Evolutionary conservation across 2,888 invertebrate genomes (phyloP), one percentile per base, ranked within the genome.

Genomic region (Blastobasis adustella): DNA sequence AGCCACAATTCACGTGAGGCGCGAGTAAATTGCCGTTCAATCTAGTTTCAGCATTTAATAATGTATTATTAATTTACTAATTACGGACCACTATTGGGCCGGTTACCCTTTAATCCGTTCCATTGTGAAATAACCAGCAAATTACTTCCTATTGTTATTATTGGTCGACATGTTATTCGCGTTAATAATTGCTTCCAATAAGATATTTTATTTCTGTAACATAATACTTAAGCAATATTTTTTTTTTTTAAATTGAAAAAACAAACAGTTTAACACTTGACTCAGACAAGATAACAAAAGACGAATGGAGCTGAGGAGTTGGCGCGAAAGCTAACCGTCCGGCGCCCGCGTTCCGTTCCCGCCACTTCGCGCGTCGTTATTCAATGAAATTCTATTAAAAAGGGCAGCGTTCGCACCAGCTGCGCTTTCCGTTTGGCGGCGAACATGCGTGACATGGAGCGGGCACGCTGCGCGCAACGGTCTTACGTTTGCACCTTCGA

Each of bases 361-460:
- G 52, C 52, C 54, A 57, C 23, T 23, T 23, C 23, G 50, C 50
- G 55, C 46, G 62, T 63, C 56, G 60, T 67, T 66, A 65, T 71
- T 65, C 67, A 74, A 74, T 73, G 59, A 68, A 68, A 63, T 69
- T 69, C 66, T 66, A 67, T 72, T 73, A 66, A 72, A 68, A 74
- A 73, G 50, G 53, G 49, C 40, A 46, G 55, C 45, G 41, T 10
- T 10, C 45, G 52, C 43, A 53, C 46, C 75, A 76, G 75, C 73
- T 76, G 75, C 66, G 67, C 62, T 70, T 67, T 70, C 69, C 74
- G 74, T 71, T 73, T 60, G 57, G 61, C 61, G 54, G 64, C 59
- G 56, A 58, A 58, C 39, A 60, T 63, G 62, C 60, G 68, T 64
- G 63, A 55, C 63, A 67, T 61, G 61, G 48, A 55, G 37, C 50